These are phyloP conservation scores for Yoshiicerus persimilis DNA, from an alignment of 1,140 invertebrate species.

Conservation along the genomic window DNA sequence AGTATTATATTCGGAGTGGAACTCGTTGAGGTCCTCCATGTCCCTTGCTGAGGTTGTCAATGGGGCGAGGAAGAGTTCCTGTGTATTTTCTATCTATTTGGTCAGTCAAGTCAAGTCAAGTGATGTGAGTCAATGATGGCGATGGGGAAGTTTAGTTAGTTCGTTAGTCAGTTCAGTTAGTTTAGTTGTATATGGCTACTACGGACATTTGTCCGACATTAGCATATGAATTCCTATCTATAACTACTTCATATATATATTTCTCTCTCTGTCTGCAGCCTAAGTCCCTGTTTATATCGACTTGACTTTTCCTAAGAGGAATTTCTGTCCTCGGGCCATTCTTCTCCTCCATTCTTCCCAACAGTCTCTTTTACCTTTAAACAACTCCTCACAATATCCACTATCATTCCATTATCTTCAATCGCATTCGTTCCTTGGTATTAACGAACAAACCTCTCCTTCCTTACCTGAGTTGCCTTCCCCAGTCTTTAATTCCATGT, in stretches of 20 bases:
- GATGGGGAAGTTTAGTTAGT: background rate
- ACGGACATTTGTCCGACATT: background rate
- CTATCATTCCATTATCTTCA: background rate
- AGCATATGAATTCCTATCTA: background rate
- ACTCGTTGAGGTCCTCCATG: background rate
- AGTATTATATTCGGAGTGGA: background rate
- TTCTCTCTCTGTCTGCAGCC: background rate
- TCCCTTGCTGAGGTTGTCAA: background rate
- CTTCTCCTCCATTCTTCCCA: background rate
- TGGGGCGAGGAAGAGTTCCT: background rate
- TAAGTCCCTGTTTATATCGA: too few species aligned
- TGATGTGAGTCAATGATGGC: background rate
- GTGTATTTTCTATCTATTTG: background rate
- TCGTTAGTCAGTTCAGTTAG: background rate
- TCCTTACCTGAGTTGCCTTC: too few species aligned
- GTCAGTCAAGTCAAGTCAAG: background rate
- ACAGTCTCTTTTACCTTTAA: background rate
- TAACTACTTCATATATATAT: background rate
- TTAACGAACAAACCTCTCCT: too few species aligned
- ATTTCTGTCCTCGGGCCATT: background rate
- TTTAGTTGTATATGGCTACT: background rate
- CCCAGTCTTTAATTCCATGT: background rate
- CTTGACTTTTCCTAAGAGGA: background rate
- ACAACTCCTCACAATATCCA: background rate
- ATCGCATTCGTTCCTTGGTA: too few species aligned